A percentile compares a stretch with the other conserved stretches of the same genome.
These are phyloP conservation scores for Dicyrtoma fusca DNA, from an alignment of 2,888 invertebrate genomes.

Conservation along the genomic window DNA sequence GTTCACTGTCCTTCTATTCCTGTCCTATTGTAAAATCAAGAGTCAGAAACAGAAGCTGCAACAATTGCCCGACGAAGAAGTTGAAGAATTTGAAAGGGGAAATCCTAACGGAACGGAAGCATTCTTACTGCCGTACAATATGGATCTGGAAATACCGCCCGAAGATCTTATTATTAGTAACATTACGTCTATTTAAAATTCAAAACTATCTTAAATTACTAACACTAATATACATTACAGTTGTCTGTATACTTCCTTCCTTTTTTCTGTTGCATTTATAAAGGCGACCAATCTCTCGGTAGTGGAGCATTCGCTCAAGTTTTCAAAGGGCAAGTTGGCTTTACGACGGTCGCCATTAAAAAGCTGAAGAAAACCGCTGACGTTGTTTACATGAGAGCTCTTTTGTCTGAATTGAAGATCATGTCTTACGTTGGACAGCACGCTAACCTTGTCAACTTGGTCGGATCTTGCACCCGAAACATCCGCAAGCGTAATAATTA, in stretches of 20 bases:
- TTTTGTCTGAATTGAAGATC: slow-evolving; percentile 62
- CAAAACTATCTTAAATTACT: no score
- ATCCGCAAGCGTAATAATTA: slow-evolving; percentile 34
- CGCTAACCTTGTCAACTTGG: slow-evolving; percentile 61
- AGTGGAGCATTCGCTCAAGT: slow-evolving; percentile 40
- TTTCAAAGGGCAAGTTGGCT: slow-evolving; percentile 17
- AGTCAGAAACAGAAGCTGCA: neutral
- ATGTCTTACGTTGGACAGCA: slow-evolving; percentile 62
- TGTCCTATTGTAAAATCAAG: neutral
- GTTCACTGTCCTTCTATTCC: neutral
- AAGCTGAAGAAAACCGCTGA: slow-evolving; percentile 61
- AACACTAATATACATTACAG: no score
- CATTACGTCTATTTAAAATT: neutral
- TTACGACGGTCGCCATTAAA: slow-evolving; percentile 60
- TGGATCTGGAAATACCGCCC: slow-evolving; percentile 32
- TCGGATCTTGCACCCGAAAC: slow-evolving; percentile 61
- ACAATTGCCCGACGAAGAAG: slow-evolving; percentile 32
- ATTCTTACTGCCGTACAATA: slow-evolving; percentile 38
- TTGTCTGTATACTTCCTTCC: neutral
- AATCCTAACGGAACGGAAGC: slow-evolving; percentile 33
- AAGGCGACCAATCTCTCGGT: slow-evolving; percentile 33
- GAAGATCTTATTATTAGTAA: slow-evolving; percentile 26
- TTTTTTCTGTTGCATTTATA: no score
- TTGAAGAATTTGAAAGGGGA: slow-evolving; percentile 38
- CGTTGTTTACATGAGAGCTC: slow-evolving; percentile 60